A percentile compares a stretch with the other conserved stretches of the same genome.
Evolutionary conservation across 2,888 invertebrate species (phyloP).

Genomic region (Conchocele bisecta): DNA sequence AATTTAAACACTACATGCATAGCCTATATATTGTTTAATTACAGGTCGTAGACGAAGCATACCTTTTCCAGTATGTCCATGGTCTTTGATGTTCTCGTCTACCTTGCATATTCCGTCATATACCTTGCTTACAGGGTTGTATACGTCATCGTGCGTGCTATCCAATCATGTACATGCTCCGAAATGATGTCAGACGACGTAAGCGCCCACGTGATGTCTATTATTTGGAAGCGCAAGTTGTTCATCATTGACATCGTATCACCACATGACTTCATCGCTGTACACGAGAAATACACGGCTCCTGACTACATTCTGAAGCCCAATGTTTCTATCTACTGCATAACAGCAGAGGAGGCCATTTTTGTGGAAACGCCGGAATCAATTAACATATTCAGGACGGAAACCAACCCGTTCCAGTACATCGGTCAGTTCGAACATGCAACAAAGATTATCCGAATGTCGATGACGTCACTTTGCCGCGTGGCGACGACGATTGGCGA

Average conservation of each 20-base stretch:
- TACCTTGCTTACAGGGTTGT: no score
- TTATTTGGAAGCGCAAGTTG: constrained; percentile 31
- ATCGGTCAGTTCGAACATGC: constrained; percentile 60
- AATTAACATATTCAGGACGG: constrained; percentile 54
- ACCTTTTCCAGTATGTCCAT: no score
- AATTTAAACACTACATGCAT: no score
- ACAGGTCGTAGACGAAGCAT: no score
- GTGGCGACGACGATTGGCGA: constrained; percentile 55
- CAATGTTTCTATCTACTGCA: constrained; percentile 56
- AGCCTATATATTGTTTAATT: no score
- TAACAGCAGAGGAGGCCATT: constrained; percentile 46
- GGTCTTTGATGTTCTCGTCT: no score
- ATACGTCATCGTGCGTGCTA: no score
- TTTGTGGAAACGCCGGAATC: constrained; percentile 52
- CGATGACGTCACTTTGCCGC: constrained; percentile 46
- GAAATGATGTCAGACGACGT: no score
- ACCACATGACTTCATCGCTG: constrained; percentile 33
- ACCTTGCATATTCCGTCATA: no score
- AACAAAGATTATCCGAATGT: constrained; percentile 43
- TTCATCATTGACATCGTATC: constrained; percentile 25
- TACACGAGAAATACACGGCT: constrained; percentile 34
- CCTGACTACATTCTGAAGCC: constrained; percentile 54
- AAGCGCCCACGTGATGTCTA: constrained; percentile 15
- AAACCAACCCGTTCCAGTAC: constrained; percentile 56
- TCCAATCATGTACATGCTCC: no score